These are phyloP conservation scores for Eurytoma californica DNA, from an alignment of 2,888 invertebrate species.

Conservation along the genomic window DNA sequence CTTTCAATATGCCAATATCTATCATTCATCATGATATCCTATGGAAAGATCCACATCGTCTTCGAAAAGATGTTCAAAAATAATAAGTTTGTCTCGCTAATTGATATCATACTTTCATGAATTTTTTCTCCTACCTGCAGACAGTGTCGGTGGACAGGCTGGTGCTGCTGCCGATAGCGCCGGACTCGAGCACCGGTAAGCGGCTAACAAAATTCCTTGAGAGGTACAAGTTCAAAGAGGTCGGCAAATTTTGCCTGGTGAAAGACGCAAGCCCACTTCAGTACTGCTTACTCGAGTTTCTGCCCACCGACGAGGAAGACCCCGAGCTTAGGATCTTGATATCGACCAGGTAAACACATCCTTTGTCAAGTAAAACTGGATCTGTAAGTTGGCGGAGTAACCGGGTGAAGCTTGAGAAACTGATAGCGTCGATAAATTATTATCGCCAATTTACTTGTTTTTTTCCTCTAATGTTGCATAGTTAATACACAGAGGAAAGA, in stretches of 20 bases:
- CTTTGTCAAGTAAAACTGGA: no score
- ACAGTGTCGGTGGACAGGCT: constrained; percentile 63
- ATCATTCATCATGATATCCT: no score
- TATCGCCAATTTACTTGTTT: neutral
- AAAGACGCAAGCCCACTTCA: constrained; percentile 61
- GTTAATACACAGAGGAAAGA: no score
- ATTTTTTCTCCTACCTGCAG: constrained; percentile 19
- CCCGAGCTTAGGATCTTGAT: constrained; percentile 59
- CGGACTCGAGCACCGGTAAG: constrained; percentile 52
- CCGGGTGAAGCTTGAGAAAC: no score
- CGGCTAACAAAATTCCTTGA: constrained; percentile 61
- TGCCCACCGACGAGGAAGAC: constrained; percentile 53
- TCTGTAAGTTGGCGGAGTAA: no score
- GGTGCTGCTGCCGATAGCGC: constrained; percentile 56
- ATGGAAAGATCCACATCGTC: no score
- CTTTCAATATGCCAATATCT: no score
- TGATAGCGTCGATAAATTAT: no score
- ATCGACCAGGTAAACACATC: constrained; percentile 63
- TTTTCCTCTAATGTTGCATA: neutral
- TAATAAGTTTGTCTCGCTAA: no score
- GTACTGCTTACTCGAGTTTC: constrained; percentile 66
- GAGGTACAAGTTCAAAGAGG: constrained; percentile 61
- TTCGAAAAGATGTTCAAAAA: no score
- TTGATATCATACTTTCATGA: neutral
- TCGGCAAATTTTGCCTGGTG: constrained; percentile 61